phyloP scores from a whole-genome alignment of 2,797 vertebrate species.

The Gallinago nigripennis region DNA sequence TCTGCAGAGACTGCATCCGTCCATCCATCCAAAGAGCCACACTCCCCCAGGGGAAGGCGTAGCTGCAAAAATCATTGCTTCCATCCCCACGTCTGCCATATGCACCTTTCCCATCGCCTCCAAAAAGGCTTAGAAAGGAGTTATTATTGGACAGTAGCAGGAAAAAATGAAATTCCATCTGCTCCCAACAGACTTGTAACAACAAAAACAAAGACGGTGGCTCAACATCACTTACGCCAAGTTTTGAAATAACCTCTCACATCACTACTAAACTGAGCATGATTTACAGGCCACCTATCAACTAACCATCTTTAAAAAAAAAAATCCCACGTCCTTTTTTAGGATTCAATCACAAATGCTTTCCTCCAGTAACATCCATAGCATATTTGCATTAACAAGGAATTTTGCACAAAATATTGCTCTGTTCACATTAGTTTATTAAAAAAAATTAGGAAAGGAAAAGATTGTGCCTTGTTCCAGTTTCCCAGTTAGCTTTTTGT shows the following conservation, averaged over 20 bases:
- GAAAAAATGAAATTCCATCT: constrained; percentile 39
- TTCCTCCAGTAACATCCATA: neutral
- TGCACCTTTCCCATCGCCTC: neutral
- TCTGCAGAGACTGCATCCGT: neutral
- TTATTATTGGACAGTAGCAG: neutral
- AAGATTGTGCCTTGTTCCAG: neutral
- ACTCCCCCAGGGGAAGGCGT: neutral
- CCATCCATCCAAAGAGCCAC: neutral
- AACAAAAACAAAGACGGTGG: neutral
- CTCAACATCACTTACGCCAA: neutral
- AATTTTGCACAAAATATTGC: neutral
- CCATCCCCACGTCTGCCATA: neutral
- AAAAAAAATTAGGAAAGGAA: neutral
- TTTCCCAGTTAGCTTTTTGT: neutral
- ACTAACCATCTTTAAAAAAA: neutral
- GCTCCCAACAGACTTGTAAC: constrained; percentile 6
- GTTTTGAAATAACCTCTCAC: neutral
- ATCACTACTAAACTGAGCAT: neutral
- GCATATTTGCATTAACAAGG: neutral
- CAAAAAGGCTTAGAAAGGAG: neutral
- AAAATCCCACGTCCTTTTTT: neutral
- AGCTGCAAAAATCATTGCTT: neutral
- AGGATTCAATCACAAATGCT: neutral
- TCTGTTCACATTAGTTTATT: neutral
- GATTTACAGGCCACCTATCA: neutral